A percentile compares a stretch with the other conserved stretches of the same genome.
Conservation (phyloP, 2,888 invertebrate species). For the Callosobruchus maculatus region DNA sequence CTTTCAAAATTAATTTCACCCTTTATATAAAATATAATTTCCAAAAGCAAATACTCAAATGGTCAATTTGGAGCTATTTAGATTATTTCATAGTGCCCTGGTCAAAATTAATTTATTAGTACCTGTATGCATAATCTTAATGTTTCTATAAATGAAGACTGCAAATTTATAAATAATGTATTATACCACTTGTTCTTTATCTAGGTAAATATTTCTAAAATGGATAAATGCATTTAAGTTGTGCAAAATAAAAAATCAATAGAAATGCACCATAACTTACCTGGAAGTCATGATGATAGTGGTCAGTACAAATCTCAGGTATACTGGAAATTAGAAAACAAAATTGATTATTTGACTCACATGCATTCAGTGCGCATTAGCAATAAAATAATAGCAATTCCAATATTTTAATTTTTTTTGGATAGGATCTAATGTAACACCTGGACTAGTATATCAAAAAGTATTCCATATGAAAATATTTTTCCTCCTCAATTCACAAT, state of each 20-base stretch:
- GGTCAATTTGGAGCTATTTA: too few species aligned
- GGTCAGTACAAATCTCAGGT: not conserved
- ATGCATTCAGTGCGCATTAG: not conserved
- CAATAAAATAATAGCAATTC: not conserved
- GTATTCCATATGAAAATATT: not conserved
- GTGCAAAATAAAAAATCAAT: constrained; percentile 1
- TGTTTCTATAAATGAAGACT: not conserved
- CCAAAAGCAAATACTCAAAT: too few species aligned
- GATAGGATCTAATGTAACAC: not conserved
- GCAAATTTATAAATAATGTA: not conserved
- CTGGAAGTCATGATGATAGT: not conserved
- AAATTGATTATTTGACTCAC: not conserved
- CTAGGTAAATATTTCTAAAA: not conserved
- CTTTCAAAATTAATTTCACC: too few species aligned
- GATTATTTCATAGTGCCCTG: too few species aligned
- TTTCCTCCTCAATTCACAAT: not conserved
- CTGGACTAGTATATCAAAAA: not conserved
- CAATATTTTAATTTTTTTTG: not conserved
- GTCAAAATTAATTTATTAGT: too few species aligned
- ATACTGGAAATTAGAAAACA: not conserved
- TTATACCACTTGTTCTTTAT: not conserved
- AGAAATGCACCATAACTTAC: constrained; percentile 5
- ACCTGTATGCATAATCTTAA: too few species aligned
- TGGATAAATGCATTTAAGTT: not conserved
- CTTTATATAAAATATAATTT: too few species aligned